Evolutionary conservation across 1,140 invertebrate genomes (phyloP).

Genomic region (Stegodyphus mimosarum): DNA sequence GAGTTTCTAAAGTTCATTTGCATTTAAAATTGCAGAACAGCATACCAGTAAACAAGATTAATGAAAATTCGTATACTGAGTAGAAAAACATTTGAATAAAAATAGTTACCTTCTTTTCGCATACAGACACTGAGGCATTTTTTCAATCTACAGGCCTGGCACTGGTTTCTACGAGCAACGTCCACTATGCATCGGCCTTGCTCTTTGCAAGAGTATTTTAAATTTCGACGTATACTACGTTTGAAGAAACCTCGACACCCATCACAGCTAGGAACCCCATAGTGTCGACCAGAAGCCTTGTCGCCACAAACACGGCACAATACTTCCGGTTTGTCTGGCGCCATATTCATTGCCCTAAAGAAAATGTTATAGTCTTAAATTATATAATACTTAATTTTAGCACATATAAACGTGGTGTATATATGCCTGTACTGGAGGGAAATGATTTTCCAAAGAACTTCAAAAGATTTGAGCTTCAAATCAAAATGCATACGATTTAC

Average conservation of each 20-base stretch:
- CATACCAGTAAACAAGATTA: too few relatives aligned
- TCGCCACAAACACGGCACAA: conserved; percentile 86
- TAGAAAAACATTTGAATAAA: too few relatives aligned
- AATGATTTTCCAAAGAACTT: too few relatives aligned
- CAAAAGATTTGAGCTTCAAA: too few relatives aligned
- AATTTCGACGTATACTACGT: conserved; percentile 85
- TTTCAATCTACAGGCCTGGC: conserved; percentile 92
- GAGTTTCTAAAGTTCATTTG: too few relatives aligned
- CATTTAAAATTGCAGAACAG: too few relatives aligned
- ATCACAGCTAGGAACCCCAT: conserved; percentile 90
- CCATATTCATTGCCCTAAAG: conserved; percentile 13
- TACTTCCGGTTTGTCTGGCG: conserved; percentile 63
- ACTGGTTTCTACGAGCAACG: conserved; percentile 91
- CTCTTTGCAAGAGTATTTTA: conserved; percentile 95
- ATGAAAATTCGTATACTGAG: too few relatives aligned
- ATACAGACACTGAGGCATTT: conserved; percentile 94
- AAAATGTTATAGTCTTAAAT: background rate
- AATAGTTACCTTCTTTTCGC: conserved; percentile 88
- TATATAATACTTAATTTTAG: too few relatives aligned
- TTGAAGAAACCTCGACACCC: conserved; percentile 94
- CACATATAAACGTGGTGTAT: too few relatives aligned
- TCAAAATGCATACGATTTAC: too few relatives aligned
- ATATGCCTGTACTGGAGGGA: too few relatives aligned
- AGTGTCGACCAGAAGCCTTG: conserved; percentile 92
- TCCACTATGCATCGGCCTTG: conserved; percentile 89